Percentiles rank a stretch among this genome's conserved stretches.
Conservation (phyloP, 2,888 invertebrate genomes). For the Hecatera dysodea region DNA sequence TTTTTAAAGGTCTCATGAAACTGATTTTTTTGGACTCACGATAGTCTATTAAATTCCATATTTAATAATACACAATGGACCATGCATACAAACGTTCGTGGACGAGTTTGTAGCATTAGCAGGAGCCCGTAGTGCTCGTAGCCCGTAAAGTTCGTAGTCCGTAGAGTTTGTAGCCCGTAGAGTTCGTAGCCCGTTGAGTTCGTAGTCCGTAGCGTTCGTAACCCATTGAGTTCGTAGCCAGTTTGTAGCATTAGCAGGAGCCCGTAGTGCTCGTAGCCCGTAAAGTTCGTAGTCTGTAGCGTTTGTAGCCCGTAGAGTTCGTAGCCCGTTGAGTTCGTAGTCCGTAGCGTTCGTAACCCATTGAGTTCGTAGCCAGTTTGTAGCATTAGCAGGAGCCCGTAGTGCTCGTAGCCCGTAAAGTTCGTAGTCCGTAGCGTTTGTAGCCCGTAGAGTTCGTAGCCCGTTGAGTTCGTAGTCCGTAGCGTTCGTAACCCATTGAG, state of each 20-base stretch:
- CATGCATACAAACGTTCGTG: not conserved
- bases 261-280: no score
- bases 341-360: not conserved
- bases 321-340: conserved; percentile 4
- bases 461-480: conserved; percentile 9
- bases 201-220: no score
- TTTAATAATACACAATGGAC: not conserved
- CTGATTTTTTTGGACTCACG: no score
- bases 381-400: not conserved
- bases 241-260: no score
- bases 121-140: not conserved
- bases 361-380: conserved; percentile 2
- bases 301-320: not conserved
- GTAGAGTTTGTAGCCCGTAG: not conserved
- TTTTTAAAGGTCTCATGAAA: not conserved
- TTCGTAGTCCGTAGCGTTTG: conserved; percentile 4
- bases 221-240: not conserved
- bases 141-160: conserved; percentile 5
- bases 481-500: not conserved
- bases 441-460: not conserved
- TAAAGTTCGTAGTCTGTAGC: no score
- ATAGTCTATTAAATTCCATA: not conserved
- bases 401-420: not conserved
- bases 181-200: not conserved
- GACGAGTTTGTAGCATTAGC: not conserved